Percentiles rank a stretch among this genome's conserved stretches.
These are phyloP conservation scores for Mastigias papua DNA, from an alignment of 30 jellyfish, hydroid and myxozoan genomes.

Conservation along the genomic window DNA sequence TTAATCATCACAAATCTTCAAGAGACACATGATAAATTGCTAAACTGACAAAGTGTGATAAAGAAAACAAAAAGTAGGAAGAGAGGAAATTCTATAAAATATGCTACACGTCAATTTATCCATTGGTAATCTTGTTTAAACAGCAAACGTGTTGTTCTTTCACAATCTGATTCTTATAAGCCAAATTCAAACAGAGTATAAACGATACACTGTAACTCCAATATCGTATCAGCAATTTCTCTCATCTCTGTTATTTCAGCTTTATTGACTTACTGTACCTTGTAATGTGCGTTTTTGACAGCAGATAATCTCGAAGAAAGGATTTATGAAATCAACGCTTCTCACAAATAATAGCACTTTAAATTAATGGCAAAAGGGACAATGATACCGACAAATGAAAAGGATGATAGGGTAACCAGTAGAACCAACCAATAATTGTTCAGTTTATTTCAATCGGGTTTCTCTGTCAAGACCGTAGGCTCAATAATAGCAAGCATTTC, in stretches of 20 bases:
- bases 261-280: neutral
- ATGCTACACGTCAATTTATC: neutral
- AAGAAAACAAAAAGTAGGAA: neutral
- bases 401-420: neutral
- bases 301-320: neutral
- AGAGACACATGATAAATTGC: neutral
- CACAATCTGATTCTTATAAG: constrained; percentile 8
- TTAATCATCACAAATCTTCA: neutral
- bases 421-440: neutral
- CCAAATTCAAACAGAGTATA: constrained; percentile 18
- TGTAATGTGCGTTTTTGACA: constrained; percentile 6
- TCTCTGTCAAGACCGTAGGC: too few species aligned
- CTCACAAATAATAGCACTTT: neutral
- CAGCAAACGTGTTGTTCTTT: constrained; percentile 1
- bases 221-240: neutral
- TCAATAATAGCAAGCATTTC: too few species aligned
- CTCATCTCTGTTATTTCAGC: constrained; percentile 43
- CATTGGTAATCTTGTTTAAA: neutral
- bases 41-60: neutral
- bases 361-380: neutral
- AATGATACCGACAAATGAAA: neutral
- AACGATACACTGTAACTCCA: constrained; percentile 36
- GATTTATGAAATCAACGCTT: constrained; percentile 12
- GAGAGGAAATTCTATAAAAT: neutral
- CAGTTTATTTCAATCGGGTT: too few species aligned